Percentiles rank a stretch among this genome's conserved stretches.
Conservation (phyloP, 2,888 invertebrate genomes). For the Teinopalpus imperialis region DNA sequence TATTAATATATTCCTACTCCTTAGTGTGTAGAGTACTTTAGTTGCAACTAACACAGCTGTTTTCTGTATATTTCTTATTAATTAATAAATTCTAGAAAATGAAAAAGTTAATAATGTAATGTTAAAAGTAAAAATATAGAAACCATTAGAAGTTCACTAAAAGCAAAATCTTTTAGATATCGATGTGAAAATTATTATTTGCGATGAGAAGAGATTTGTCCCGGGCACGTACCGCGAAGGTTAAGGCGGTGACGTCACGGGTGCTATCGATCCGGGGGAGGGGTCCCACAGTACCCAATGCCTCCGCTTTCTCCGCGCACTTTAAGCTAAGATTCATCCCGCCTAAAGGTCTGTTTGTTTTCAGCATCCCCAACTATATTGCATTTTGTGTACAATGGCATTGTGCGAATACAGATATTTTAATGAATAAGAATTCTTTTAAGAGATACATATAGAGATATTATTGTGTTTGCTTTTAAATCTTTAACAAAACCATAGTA, state of each 20-base stretch:
- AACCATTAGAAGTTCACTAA: too few species aligned
- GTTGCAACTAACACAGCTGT: too few species aligned
- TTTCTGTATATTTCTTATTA: too few species aligned
- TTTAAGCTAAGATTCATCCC: slow-evolving; percentile 39
- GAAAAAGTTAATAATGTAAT: too few species aligned
- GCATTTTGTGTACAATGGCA: slow-evolving; percentile 28
- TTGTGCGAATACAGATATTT: background rate
- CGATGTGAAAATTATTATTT: slow-evolving; percentile 14
- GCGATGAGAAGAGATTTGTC: slow-evolving; percentile 31
- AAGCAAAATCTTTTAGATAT: background rate
- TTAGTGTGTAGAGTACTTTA: too few species aligned
- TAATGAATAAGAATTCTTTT: background rate
- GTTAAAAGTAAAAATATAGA: too few species aligned
- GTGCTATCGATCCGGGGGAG: slow-evolving; percentile 55
- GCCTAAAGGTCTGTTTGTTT: slow-evolving; percentile 45
- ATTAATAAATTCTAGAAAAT: too few species aligned
- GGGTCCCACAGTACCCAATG: slow-evolving; percentile 28
- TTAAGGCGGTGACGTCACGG: slow-evolving; percentile 74
- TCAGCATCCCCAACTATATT: slow-evolving; percentile 34
- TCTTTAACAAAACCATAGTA: too few species aligned
- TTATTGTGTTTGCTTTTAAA: too few species aligned
- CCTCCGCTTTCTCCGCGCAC: slow-evolving; percentile 33
- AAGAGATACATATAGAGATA: background rate
- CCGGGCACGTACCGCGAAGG: slow-evolving; percentile 49
- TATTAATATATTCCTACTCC: too few species aligned